These are phyloP conservation scores for Tribolium freemani DNA, from an alignment of 2,888 invertebrate genomes.

Conservation along the genomic window DNA sequence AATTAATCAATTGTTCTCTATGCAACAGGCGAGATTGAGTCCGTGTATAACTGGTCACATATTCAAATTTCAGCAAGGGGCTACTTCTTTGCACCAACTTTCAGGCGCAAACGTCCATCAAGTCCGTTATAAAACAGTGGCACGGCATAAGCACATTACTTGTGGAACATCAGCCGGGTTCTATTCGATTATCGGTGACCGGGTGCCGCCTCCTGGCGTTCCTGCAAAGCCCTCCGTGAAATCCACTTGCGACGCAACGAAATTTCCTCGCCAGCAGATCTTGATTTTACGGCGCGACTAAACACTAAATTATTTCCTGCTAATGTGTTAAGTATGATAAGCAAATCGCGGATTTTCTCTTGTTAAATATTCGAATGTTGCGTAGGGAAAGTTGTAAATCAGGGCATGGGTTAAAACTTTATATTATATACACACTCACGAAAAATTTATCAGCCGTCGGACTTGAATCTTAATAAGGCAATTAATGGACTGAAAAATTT, in stretches of 20 bases:
- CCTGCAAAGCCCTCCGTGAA: not conserved
- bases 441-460: constrained; percentile 23
- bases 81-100: not conserved
- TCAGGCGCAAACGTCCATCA: constrained; percentile 16
- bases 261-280: not conserved
- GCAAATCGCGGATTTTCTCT: not conserved
- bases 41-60: constrained; percentile 33
- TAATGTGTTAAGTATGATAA: not conserved
- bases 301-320: constrained; percentile 6
- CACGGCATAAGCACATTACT: constrained; percentile 45
- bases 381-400: constrained; percentile 17
- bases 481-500: constrained; percentile 23
- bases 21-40: constrained; percentile 14
- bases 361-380: constrained; percentile 10
- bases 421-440: constrained; percentile 12
- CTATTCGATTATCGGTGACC: constrained; percentile 47
- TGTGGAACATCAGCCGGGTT: constrained; percentile 42
- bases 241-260: constrained; percentile 8
- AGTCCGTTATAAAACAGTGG: constrained; percentile 42
- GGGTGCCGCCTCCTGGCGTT: constrained; percentile 11
- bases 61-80: constrained; percentile 16
- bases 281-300: constrained; percentile 1
- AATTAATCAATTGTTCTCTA: constrained; percentile 6
- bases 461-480: constrained; percentile 26
- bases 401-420: constrained; percentile 1